Conservation (phyloP, 2,888 invertebrate species). For the Rosalia funebris region DNA sequence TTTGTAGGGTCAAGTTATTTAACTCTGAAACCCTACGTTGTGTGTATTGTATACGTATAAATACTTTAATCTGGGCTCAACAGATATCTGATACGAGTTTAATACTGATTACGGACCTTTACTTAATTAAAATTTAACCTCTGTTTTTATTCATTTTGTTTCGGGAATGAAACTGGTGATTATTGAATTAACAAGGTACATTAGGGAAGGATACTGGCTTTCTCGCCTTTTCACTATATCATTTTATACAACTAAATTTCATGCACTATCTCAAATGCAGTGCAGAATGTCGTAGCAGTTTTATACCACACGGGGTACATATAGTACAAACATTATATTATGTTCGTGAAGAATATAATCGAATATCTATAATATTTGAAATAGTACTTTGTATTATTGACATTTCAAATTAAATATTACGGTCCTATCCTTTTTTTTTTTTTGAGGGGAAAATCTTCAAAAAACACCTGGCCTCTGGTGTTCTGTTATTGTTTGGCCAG, state of each 20-base stretch:
- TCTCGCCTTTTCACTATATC: not conserved
- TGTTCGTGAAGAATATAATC: not conserved
- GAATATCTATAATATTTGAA: too few relatives aligned
- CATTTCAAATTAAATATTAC: not conserved
- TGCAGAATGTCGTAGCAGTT: too few relatives aligned
- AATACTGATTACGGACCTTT: conserved; percentile 14
- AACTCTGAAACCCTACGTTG: conserved; percentile 39
- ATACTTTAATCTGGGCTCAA: conserved; percentile 30
- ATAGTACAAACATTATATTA: not conserved
- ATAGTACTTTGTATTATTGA: too few relatives aligned
- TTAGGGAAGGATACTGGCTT: not conserved
- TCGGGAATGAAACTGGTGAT: not conserved
- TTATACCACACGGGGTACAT: too few relatives aligned
- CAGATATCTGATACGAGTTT: conserved; percentile 25
- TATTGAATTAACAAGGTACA: conserved; percentile 12
- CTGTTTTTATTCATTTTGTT: conserved; percentile 14
- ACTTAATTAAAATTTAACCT: conserved; percentile 21
- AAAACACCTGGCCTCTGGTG: too few relatives aligned
- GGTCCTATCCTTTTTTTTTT: too few relatives aligned
- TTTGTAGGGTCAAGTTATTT: conserved; percentile 37
- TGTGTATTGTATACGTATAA: conserved; percentile 25
- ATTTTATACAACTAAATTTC: not conserved
- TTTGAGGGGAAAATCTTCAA: too few relatives aligned
- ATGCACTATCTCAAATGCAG: not conserved
- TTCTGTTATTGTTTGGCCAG: too few relatives aligned